Evolutionary conservation across 2,888 invertebrate species (phyloP).

Genomic region (Torymus texanus): DNA sequence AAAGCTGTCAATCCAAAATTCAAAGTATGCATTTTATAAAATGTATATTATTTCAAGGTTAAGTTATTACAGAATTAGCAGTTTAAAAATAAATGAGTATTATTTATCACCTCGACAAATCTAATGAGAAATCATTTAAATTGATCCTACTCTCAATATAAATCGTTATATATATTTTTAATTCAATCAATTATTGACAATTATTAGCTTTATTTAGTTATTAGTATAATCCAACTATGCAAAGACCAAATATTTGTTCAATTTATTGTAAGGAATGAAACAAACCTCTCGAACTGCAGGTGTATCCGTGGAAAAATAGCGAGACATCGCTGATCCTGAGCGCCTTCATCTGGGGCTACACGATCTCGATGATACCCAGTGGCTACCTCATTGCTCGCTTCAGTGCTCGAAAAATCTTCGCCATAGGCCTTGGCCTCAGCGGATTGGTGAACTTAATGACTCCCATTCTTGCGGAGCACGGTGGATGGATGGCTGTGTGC

Average conservation of each 20-base stretch:
- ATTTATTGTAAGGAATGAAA: too few relatives aligned
- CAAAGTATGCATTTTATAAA: constrained; percentile 23
- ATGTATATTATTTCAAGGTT: background rate
- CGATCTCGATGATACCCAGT: constrained; percentile 83
- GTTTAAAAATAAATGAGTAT: too few relatives aligned
- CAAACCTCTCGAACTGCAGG: constrained; percentile 70
- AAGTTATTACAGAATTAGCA: too few relatives aligned
- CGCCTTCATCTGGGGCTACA: constrained; percentile 87
- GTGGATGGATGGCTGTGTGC: constrained; percentile 81
- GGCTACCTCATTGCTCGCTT: constrained; percentile 78
- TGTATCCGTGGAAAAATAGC: constrained; percentile 78
- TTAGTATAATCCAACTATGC: background rate
- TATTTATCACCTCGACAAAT: too few relatives aligned
- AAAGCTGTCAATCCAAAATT: background rate
- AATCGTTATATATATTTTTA: background rate
- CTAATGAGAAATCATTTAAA: too few relatives aligned
- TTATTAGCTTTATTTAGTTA: background rate
- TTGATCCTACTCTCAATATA: background rate
- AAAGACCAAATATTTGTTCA: background rate
- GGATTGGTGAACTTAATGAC: constrained; percentile 75
- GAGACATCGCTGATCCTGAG: constrained; percentile 80
- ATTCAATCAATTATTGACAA: background rate
- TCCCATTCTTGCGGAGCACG: constrained; percentile 76
- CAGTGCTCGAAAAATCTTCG: constrained; percentile 75
- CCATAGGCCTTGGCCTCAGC: constrained; percentile 70